Conservation (phyloP, 2,113 vertebrate species). For the Monarcha castaneiventris region DNA sequence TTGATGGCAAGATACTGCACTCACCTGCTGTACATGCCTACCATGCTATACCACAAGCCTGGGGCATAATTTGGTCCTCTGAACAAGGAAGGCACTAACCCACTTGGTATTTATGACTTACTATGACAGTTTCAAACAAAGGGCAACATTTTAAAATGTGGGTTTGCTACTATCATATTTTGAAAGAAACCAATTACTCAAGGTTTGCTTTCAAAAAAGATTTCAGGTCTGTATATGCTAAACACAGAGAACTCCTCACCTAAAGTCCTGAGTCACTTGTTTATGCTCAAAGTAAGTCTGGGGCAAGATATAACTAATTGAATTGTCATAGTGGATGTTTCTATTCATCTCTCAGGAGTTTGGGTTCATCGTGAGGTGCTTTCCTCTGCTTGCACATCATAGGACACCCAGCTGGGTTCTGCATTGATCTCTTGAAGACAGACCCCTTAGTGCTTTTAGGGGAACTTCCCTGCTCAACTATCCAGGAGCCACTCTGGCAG, state of each 20-base stretch:
- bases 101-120: neutral
- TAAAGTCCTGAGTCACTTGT: neutral
- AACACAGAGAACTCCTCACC: neutral
- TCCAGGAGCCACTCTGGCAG: neutral
- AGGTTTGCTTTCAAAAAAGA: neutral
- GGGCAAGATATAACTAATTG: neutral
- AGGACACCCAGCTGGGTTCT: neutral
- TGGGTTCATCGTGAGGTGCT: rapidly evolving
- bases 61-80: neutral
- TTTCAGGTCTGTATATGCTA: neutral
- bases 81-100: neutral
- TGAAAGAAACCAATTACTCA: neutral
- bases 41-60: neutral
- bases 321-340: neutral
- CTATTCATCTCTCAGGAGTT: neutral
- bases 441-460: neutral
- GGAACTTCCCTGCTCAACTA: neutral
- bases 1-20: neutral
- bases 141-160: neutral
- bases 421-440: neutral
- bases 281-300: neutral
- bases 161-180: neutral
- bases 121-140: neutral
- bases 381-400: neutral
- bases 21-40: neutral